phyloP scores from a whole-genome alignment of 2,888 invertebrate genomes.

The Melieria omissa region DNA sequence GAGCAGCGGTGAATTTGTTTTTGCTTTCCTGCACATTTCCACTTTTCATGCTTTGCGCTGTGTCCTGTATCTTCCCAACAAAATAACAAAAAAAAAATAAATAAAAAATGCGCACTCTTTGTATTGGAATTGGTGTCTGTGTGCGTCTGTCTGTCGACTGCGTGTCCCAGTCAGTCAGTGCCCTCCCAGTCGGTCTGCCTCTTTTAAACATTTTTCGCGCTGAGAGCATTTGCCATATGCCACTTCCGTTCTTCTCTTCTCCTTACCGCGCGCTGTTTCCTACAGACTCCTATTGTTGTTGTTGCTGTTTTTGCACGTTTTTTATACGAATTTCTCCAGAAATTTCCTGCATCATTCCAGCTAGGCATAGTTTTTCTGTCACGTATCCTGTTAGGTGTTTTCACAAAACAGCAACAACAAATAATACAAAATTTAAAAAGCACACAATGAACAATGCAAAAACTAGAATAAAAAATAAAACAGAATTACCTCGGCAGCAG shows the following conservation, averaged over 20 bases:
- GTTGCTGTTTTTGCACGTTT: conserved; percentile 8
- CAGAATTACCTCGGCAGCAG: neutral
- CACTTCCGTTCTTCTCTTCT: neutral
- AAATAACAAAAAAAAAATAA: conserved; percentile 1
- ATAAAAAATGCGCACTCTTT: neutral
- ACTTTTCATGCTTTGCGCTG: too few relatives aligned
- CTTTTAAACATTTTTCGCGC: too few relatives aligned
- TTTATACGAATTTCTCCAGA: conserved; percentile 24
- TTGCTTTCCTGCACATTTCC: too few relatives aligned
- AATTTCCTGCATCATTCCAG: conserved; percentile 9
- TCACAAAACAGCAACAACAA: too few relatives aligned
- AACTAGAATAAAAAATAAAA: conserved; percentile 1
- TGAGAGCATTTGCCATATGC: neutral
- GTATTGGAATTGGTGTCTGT: too few relatives aligned
- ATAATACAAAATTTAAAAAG: neutral
- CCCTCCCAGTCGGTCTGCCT: too few relatives aligned
- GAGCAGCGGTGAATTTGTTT: too few relatives aligned
- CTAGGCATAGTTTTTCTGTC: neutral
- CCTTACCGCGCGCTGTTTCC: neutral
- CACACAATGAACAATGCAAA: neutral
- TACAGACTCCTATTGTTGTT: neutral
- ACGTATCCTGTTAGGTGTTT: neutral
- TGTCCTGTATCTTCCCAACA: neutral
- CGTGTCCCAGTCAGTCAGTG: too few relatives aligned
- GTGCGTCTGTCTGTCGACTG: too few relatives aligned